Percentiles rank a stretch among this genome's conserved stretches.
Conservation (phyloP, 2,797 vertebrate species). For the Thaleichthys pacificus region DNA sequence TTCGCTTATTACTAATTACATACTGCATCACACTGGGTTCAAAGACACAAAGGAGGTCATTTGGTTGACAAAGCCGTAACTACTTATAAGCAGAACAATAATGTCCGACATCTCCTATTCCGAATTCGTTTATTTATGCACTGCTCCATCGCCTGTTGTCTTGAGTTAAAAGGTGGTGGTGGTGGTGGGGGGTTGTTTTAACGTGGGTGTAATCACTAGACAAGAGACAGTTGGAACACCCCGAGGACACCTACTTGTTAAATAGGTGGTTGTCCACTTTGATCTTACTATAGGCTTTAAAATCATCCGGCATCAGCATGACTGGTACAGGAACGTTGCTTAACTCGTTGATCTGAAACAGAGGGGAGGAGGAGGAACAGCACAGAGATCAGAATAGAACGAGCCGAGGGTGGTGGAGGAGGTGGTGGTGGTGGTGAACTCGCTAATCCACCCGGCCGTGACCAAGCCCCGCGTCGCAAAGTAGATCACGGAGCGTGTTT, state of each 20-base stretch:
- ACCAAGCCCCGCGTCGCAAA: background rate
- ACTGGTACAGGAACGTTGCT: slow-evolving; percentile 94
- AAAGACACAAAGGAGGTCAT: background rate
- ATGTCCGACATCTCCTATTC: background rate
- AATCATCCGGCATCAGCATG: slow-evolving; percentile 96
- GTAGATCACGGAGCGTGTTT: slow-evolving; percentile 23
- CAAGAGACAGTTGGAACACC: background rate
- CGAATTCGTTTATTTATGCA: background rate
- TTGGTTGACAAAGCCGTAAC: background rate
- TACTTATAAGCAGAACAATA: background rate
- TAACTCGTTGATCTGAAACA: slow-evolving; percentile 89
- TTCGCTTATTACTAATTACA: background rate
- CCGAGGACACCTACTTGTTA: slow-evolving; percentile 86
- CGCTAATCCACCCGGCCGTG: background rate
- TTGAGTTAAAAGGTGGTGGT: background rate
- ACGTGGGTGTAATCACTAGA: background rate
- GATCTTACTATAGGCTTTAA: slow-evolving; percentile 97
- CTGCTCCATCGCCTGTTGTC: background rate
- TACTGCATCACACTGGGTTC: background rate
- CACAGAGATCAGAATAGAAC: slow-evolving; percentile 31
- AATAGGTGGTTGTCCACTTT: slow-evolving; percentile 98
- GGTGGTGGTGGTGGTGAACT: background rate
- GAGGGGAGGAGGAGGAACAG: slow-evolving; percentile 6
- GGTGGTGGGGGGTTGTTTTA: background rate
- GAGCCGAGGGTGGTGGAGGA: background rate